phyloP scores from a whole-genome alignment of 2,797 vertebrate genomes.

The Etheostoma nigrum region DNA sequence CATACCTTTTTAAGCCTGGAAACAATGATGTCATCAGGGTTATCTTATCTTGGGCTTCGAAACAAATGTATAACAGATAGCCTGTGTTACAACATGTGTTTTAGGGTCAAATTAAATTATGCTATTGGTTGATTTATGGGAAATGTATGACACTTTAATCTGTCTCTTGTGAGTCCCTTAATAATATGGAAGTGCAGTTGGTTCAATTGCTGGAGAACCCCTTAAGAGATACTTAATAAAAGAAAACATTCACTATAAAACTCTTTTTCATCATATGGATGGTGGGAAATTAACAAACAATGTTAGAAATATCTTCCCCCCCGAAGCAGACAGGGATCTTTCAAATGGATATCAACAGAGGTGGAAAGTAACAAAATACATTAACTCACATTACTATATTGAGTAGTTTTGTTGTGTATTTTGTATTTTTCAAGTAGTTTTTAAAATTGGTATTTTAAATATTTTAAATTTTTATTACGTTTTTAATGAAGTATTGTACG shows the following conservation, averaged over 20 bases:
- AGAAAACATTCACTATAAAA: slow-evolving; percentile 26
- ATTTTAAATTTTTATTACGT: no score
- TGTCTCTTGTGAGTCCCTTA: not conserved
- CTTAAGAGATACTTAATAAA: slow-evolving; percentile 40
- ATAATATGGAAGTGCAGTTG: not conserved
- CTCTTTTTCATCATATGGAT: slow-evolving; percentile 1
- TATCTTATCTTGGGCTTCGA: no score
- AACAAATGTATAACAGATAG: no score
- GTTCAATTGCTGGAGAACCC: not conserved
- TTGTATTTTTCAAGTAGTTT: no score
- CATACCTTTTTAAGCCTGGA: no score
- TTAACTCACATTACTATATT: no score
- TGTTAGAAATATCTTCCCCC: not conserved
- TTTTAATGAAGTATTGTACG: no score
- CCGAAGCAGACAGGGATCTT: slow-evolving; percentile 12
- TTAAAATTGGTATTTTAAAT: no score
- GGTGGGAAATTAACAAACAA: slow-evolving; percentile 33
- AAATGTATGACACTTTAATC: not conserved
- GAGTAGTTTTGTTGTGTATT: no score
- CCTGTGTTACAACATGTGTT: no score
- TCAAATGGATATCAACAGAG: not conserved
- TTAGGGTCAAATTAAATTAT: not conserved
- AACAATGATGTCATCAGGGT: not conserved
- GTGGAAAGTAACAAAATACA: no score
- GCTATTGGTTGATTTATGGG: not conserved